Evolutionary conservation across 2,113 vertebrate genomes (phyloP).

Genomic region (Talpa occidentalis): DNA sequence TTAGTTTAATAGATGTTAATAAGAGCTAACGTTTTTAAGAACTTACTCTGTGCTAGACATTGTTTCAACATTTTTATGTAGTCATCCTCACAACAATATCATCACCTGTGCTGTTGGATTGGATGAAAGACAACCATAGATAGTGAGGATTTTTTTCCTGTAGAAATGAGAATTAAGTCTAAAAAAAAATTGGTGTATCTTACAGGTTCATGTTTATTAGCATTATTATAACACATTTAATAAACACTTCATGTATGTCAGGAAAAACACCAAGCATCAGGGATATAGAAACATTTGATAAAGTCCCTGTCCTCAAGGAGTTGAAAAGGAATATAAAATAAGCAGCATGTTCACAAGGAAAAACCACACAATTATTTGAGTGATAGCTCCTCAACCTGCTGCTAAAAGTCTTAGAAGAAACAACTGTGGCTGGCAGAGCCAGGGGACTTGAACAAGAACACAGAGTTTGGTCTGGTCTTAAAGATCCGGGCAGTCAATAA

Average conservation of each 20-base stretch:
- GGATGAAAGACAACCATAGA: background rate
- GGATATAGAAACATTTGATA: background rate
- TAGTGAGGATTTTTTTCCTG: background rate
- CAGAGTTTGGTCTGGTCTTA: background rate
- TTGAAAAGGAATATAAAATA: constrained; percentile 13
- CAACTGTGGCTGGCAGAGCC: no score
- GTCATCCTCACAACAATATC: background rate
- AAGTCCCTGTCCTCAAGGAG: background rate
- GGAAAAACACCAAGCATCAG: background rate
- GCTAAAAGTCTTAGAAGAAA: background rate
- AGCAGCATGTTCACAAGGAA: background rate
- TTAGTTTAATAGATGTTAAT: background rate
- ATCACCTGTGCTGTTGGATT: background rate
- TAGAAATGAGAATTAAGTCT: background rate
- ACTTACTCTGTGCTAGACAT: background rate
- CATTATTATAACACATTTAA: background rate
- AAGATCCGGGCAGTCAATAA: background rate
- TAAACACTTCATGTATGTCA: background rate
- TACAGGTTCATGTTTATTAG: background rate
- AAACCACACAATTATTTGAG: background rate
- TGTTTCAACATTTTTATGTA: background rate
- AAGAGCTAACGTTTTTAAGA: background rate
- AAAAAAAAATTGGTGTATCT: background rate
- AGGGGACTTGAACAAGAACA: background rate
- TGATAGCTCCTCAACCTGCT: background rate